Base-by-base conservation (phyloP, 1,140 invertebrate species). In the Oryzaephilus surinamensis region DNA sequence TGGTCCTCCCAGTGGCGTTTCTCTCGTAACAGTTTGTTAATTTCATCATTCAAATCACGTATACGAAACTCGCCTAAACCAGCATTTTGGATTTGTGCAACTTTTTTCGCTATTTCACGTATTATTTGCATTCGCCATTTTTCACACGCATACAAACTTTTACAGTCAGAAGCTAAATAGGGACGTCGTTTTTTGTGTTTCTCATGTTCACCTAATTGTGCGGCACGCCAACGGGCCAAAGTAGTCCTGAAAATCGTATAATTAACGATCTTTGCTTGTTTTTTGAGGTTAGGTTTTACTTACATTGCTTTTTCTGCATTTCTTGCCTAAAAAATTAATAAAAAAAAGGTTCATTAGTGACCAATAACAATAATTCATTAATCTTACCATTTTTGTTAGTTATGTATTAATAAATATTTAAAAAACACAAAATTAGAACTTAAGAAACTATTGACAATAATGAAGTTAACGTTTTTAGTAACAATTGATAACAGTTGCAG, bases 1-100 rank as follows among this genome's bases (percentile, higher is more conserved):
- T 96, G 82, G 19, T 84, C 79, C 60, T 99, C 96, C 97, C 97
- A 99, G 56, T 98, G 94, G 1, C 90, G 72, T 62, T 90, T 91
- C 61, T 98, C 92, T 43, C 94, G 65, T 15, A 99, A 69, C 20
- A 99, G 61, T 67, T 98, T 99, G 60, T 99, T 99, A 38, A 99
- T 99, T 68, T 99, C 96, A 70, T 99, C 97, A 63, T 99, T 99
- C 1, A 99, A 66, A 65, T 99, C 97, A 19, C 97, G 70, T 47
- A 99, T 92, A 21, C 95, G 77, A 61, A 97, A 99, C 69, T 99
- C 97, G 1, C 96, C 96, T 1, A 99, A 70, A 48, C 96, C 96
- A 54, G 97, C 95, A 72, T 98, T 97, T 64, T 99, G 96, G 60
- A 99, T 99, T 65, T 97, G 90, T 11, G 95, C 84, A n/a, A 99